Percentiles rank a stretch among this genome's conserved stretches.
These are phyloP conservation scores for Drosophila melanogaster DNA, from an alignment of 1,140 invertebrate species.

Conservation along the genomic window Release_6_plus_ISO1_MT NT_037436.4:8224001-8224500, in stretches of 20 bases:
- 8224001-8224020: background rate
- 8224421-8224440: conserved; percentile 32
- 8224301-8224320: conserved; percentile 8
- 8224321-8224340: conserved; percentile 15
- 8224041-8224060: too few species aligned
- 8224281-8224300: background rate
- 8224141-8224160: conserved; percentile 5
- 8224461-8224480: conserved; percentile 56
- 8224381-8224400: conserved; percentile 41
- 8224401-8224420: background rate
- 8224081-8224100: conserved; percentile 11
- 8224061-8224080: background rate
- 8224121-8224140: conserved; percentile 71
- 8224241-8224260: conserved; percentile 15
- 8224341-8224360: conserved; percentile 29
- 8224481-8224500: conserved; percentile 62
- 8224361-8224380: conserved; percentile 60
- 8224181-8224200: conserved; percentile 67
- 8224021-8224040: too few species aligned
- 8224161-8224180: background rate
- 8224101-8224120: conserved; percentile 22
- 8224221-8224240: conserved; percentile 74
- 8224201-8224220: conserved; percentile 82
- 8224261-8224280: conserved; percentile 55
- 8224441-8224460: conserved; percentile 44